Evolutionary conservation across 2,113 vertebrate genomes (phyloP).

Genomic region (Grantiella picta): DNA sequence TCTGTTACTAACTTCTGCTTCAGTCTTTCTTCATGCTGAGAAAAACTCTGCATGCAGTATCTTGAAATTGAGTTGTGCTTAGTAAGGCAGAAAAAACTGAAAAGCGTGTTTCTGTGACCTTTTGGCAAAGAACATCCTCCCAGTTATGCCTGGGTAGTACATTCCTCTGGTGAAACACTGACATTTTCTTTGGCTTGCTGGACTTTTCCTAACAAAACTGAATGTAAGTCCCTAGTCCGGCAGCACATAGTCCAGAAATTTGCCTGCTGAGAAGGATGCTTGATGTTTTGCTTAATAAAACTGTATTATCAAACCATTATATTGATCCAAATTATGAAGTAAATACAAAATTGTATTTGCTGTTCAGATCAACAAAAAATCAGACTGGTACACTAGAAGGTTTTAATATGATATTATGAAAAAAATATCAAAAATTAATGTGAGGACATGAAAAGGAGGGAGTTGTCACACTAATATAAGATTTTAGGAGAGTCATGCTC

Average conservation of each 20-base stretch:
- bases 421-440: neutral
- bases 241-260: neutral
- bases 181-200: neutral
- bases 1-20: neutral
- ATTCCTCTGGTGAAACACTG: neutral
- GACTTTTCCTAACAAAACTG: neutral
- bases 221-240: neutral
- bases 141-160: neutral
- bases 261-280: neutral
- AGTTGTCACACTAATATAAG: neutral
- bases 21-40: neutral
- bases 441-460: neutral
- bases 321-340: neutral
- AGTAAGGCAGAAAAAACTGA: neutral
- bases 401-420: neutral
- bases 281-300: neutral
- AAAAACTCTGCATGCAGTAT: neutral
- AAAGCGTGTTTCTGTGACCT: neutral
- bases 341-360: neutral
- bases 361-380: neutral
- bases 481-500: neutral
- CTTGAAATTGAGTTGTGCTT: neutral
- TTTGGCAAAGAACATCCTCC: neutral
- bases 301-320: neutral
- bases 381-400: neutral